Evolutionary conservation across 1,140 invertebrate genomes (phyloP).

Genomic region (Melitaea cinxia): DNA sequence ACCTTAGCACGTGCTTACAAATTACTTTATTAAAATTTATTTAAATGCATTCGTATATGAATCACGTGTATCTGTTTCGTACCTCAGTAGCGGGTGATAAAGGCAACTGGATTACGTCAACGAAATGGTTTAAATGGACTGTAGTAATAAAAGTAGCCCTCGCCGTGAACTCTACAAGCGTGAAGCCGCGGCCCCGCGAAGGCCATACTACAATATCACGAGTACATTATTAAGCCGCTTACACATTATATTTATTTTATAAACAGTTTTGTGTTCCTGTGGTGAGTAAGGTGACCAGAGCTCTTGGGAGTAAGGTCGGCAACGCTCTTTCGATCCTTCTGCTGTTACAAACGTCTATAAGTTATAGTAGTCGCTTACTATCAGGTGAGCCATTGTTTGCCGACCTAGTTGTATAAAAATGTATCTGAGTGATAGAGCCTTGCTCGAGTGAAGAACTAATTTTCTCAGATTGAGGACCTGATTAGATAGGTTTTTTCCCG

Average conservation of each 20-base stretch:
- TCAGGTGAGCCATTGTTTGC: no score
- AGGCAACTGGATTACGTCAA: slow-evolving; percentile 64
- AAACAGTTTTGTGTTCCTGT: not conserved
- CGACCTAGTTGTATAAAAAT: no score
- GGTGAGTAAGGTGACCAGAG: no score
- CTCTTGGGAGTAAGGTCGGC: no score
- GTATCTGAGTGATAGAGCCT: no score
- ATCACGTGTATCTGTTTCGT: slow-evolving; percentile 22
- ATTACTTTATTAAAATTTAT: not conserved
- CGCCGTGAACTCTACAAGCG: slow-evolving; percentile 64
- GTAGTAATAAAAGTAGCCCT: slow-evolving; percentile 71
- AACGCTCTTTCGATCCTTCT: no score
- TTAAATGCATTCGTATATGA: slow-evolving; percentile 25
- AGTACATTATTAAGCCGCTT: slow-evolving; percentile 39
- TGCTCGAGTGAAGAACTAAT: no score
- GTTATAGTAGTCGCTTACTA: no score
- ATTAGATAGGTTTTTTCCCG: no score
- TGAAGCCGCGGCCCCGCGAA: slow-evolving; percentile 53
- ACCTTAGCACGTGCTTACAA: not conserved
- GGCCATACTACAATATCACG: slow-evolving; percentile 46
- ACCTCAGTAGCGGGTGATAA: slow-evolving; percentile 41
- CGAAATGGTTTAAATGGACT: slow-evolving; percentile 70
- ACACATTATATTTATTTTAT: not conserved
- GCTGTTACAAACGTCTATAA: no score
- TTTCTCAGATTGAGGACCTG: no score